Conservation (phyloP, 35 echinoderm and acorn worm genomes). For the Anneissia japonica region DNA sequence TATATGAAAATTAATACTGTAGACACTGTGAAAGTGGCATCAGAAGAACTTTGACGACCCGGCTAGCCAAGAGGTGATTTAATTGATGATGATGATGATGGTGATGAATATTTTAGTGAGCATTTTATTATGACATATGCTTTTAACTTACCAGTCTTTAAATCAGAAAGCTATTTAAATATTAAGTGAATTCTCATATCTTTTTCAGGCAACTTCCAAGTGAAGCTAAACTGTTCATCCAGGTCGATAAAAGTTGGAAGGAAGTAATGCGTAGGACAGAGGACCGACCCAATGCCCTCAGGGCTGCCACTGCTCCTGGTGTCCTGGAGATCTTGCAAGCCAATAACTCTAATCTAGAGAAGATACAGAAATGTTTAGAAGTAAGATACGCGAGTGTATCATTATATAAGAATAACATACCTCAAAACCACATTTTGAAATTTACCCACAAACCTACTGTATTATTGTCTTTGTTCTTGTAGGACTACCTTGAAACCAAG, state of each 20-base stretch:
- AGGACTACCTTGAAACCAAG: constrained; percentile 98
- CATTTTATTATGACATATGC: no score
- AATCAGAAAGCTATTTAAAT: no score
- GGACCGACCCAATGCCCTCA: constrained; percentile 93
- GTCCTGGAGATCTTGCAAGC: constrained; percentile 91
- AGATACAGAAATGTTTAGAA: constrained; percentile 96
- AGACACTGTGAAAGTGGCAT: no score
- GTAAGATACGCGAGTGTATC: no score
- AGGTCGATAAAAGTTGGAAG: constrained; percentile 91
- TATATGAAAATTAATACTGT: no score
- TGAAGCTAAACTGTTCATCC: constrained; percentile 87
- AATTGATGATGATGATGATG: no score
- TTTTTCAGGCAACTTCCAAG: constrained; percentile 78
- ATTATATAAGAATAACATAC: neutral
- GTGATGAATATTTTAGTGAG: no score
- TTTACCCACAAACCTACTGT: neutral
- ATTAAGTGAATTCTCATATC: no score
- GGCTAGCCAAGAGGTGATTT: no score
- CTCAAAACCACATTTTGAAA: neutral
- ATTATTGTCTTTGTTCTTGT: neutral
- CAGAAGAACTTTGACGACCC: no score
- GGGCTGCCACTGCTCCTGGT: constrained; percentile 76
- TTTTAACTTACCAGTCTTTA: no score
- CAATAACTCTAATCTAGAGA: constrained; percentile 89
- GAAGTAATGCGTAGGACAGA: constrained; percentile 96